Base-by-base conservation (phyloP, 2,113 vertebrate genomes). In the Prietella phreatophila region DNA sequence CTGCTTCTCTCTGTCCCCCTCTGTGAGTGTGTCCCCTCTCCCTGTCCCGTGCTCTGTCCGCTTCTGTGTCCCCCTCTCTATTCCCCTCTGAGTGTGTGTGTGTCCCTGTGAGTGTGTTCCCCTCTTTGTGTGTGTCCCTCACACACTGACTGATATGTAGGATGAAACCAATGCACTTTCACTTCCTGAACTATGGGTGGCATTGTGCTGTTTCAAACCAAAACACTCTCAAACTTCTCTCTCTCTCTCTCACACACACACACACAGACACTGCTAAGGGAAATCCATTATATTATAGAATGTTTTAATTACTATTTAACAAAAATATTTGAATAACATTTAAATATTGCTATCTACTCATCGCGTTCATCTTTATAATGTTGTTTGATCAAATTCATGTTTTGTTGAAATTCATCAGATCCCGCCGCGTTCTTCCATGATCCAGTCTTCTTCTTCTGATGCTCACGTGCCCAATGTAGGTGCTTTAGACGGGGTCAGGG, bases 161-260 rank as follows among this genome's bases (percentile, higher is more conserved):
- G 39, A 76, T 25, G 39, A 76, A 76, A 22, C 39, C 5, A 9
- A 20, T 47, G 73, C 39, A 13, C 22, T 78, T 78, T 30, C 15
- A 2, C 14, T 80, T 30, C 27, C n/a, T 80, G 27, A 55, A 50
- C 76, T 79, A 27, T 79, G 13, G 76, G 50, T 79, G 76, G 76
- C 76, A 79, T 30, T n/a, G 53, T 79, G 50, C 50, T 19, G 76
- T 79, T 79, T 79, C 76, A 55, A 79, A 79, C 14, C 47, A 53
- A 22, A 50, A 22, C 27, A 5, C 36, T 55, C 47, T 79, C 76
- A n/a, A n/a, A n/a, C n/a, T n/a, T 79, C 47, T 79, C 75, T 78
- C 75, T 42, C 67, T 36, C 30, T 0, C 30, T 17, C 14, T 36
- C 5, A 8, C 67, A 2, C 75, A 19, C 25, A 6, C 22, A 15